Evolutionary conservation across 2,888 invertebrate species (phyloP), one percentile per base, ranked within the genome.

Genomic region (Stramonita haemastoma): DNA sequence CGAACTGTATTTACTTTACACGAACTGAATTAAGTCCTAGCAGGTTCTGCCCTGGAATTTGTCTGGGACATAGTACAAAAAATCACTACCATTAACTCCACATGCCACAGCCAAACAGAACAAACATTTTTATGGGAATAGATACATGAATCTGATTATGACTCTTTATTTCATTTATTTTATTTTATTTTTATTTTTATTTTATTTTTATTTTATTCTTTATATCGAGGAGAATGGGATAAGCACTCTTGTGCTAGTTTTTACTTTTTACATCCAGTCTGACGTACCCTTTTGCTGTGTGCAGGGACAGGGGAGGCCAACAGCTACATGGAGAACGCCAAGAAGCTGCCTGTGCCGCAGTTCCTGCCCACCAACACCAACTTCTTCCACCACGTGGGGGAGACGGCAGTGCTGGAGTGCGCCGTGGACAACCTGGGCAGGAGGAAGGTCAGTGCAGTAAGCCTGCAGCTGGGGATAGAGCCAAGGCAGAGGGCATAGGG

Each of bases 391-490:
- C 81, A 81, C 29, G 90, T 87, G 66, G 92, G 92, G 11, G 89
- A 92, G 34, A 90, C 90, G 22, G 92, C 92, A 1, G 89, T 90
- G 0, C 73, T 92, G 60, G 90, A 90, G 86, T 92, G 92, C 83
- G 89, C 90, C 29, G 90, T 92, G 57, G 90, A 90, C 11, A 92
- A 92, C 86, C 86, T 92, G 34, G 91, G 90, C 17, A 87, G 89
- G 13, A 92, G 88, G 79, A 86, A 89, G 92, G 92, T 92, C 79
- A 81, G 91, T 46, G 5, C 5, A 1, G n/a, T 70, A 57, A 57
- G 19, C 15, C 60, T 57, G 11, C 17, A 15, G 60, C 26, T 17
- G 66, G 26, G 66, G 60, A 15, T 60, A 60, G 60, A 2, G 66
- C 6, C 4, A 1, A 26, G 66, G 26, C 17, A 26, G 66, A 26